Evolutionary conservation across 2,888 invertebrate genomes (phyloP).

Genomic region (Diarsia mendica): DNA sequence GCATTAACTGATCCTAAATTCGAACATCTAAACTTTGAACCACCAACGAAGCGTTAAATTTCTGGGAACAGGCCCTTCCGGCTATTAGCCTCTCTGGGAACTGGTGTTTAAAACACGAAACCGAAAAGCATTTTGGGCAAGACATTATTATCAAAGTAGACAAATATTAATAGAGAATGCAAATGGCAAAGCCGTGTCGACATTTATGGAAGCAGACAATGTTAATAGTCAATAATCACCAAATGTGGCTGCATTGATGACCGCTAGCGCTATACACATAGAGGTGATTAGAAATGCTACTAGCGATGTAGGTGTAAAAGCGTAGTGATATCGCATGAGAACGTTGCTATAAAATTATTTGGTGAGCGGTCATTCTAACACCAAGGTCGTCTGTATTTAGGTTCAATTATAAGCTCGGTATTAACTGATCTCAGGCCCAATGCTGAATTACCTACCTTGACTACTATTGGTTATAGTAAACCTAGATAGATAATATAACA

Average conservation of each 20-base stretch:
- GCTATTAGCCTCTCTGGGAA: slow-evolving; percentile 10
- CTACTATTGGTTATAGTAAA: background rate
- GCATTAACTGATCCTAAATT: slow-evolving; percentile 9
- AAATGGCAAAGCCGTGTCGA: slow-evolving; percentile 3
- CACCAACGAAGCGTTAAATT: slow-evolving; percentile 2
- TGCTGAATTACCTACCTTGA: background rate
- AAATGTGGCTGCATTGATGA: slow-evolving; percentile 8
- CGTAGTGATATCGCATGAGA: slow-evolving; percentile 11
- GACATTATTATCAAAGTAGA: background rate
- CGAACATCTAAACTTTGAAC: slow-evolving; percentile 3
- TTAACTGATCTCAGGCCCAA: background rate
- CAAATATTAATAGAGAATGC: background rate
- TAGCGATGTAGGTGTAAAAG: slow-evolving; percentile 17
- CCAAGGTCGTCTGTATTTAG: slow-evolving; percentile 25
- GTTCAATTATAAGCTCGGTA: slow-evolving; percentile 25
- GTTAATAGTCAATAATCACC: slow-evolving; percentile 16
- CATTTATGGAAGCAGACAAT: slow-evolving; percentile 6
- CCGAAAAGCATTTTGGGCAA: background rate
- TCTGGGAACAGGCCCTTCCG: slow-evolving; percentile 5
- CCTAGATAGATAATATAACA: background rate
- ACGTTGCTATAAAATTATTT: slow-evolving; percentile 6
- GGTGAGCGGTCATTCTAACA: slow-evolving; percentile 25
- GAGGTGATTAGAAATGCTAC: slow-evolving; percentile 37
- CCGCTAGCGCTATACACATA: background rate
- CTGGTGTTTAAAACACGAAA: background rate